Conservation (phyloP, 2,888 invertebrate species). For the Campopleginae sp. region DNA sequence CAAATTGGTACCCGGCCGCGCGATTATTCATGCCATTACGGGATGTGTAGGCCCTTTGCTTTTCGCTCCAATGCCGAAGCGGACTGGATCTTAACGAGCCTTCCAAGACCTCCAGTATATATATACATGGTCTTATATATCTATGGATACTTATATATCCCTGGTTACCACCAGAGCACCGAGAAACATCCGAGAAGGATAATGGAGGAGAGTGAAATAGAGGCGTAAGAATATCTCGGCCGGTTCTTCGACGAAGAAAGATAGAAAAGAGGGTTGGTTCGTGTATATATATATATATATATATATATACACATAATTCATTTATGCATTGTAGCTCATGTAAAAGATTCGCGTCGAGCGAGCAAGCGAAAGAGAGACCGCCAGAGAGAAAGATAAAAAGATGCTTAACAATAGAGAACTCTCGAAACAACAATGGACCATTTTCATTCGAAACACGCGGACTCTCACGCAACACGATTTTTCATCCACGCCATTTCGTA, state of each 20-base stretch:
- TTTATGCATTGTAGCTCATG: slow-evolving; percentile 65
- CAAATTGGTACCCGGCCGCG: slow-evolving; percentile 71
- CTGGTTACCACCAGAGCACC: slow-evolving; percentile 68
- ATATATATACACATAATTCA: slow-evolving; percentile 64
- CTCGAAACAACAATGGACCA: slow-evolving; percentile 62
- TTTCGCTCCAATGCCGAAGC: slow-evolving; percentile 67
- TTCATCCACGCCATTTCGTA: slow-evolving; percentile 50
- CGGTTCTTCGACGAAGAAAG: slow-evolving; percentile 40
- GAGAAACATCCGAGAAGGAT: slow-evolving; percentile 58
- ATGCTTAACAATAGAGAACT: slow-evolving; percentile 53
- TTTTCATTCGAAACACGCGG: slow-evolving; percentile 62
- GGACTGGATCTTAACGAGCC: slow-evolving; percentile 68
- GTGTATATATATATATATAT: slow-evolving; percentile 40
- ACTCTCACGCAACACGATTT: slow-evolving; percentile 59
- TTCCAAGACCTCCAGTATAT: slow-evolving; percentile 49
- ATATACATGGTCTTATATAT: slow-evolving; percentile 7
- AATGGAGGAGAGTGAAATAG: slow-evolving; percentile 57
- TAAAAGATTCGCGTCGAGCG: slow-evolving; percentile 50
- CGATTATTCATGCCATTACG: slow-evolving; percentile 73
- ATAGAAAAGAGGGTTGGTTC: slow-evolving; percentile 56
- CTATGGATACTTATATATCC: slow-evolving; percentile 44
- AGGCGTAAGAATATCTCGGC: slow-evolving; percentile 61
- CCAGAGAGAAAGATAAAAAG: not conserved
- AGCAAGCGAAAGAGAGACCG: slow-evolving; percentile 24
- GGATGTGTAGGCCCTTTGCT: slow-evolving; percentile 69